Evolutionary conservation across 2,797 vertebrate genomes (phyloP).

Genomic region (Choloepus didactylus): DNA sequence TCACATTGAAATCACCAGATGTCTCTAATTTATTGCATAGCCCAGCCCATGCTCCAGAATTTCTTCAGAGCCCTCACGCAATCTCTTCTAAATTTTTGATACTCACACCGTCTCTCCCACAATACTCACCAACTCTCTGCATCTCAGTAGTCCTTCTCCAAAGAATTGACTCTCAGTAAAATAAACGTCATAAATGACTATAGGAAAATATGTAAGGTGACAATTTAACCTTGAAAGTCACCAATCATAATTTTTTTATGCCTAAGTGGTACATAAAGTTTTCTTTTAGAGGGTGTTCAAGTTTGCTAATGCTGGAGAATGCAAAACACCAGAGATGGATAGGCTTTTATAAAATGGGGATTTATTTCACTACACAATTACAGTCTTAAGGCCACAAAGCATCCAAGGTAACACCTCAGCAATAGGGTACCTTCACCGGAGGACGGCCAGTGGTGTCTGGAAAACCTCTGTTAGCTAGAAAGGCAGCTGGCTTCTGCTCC

Average conservation of each 20-base stretch:
- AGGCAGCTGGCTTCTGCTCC: too few relatives aligned
- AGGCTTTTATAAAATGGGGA: too few relatives aligned
- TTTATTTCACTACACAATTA: too few relatives aligned
- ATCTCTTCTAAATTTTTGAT: neutral
- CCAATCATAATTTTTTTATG: neutral
- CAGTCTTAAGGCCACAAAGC: too few relatives aligned
- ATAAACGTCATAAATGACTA: neutral
- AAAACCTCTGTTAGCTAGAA: too few relatives aligned
- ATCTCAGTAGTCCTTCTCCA: slow-evolving; percentile 10
- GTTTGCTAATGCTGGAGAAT: too few relatives aligned
- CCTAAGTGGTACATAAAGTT: neutral
- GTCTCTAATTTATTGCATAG: neutral
- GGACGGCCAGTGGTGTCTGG: too few relatives aligned
- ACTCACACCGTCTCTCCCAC: neutral
- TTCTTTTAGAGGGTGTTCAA: neutral
- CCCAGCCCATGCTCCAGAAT: neutral
- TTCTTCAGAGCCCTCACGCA: neutral
- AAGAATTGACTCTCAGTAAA: neutral
- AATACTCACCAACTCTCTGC: neutral
- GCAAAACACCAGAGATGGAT: too few relatives aligned
- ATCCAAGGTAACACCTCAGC: too few relatives aligned
- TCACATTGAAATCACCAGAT: neutral
- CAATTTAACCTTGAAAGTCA: slow-evolving; percentile 29
- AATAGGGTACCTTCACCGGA: too few relatives aligned
- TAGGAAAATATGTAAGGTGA: neutral